Conservation (phyloP, 2,888 invertebrate genomes). For the Meganola albula region DNA sequence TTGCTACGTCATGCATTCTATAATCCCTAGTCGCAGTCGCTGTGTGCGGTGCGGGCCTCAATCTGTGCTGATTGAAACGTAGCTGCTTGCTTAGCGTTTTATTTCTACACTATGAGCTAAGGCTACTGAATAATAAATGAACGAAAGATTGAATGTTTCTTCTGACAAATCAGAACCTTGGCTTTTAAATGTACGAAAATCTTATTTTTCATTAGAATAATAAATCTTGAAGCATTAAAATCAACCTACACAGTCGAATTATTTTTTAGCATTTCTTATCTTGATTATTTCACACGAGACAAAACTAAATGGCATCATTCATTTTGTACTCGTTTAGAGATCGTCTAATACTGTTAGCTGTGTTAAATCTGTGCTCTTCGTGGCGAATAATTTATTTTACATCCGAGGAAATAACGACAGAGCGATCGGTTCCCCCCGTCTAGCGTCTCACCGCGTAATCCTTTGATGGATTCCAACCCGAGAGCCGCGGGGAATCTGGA, state of each 20-base stretch:
- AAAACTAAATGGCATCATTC: conserved; percentile 12
- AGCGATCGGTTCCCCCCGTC: conserved; percentile 49
- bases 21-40: conserved; percentile 44
- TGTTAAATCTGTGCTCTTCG: conserved; percentile 54
- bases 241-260: too few relatives aligned
- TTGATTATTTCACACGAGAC: too few relatives aligned
- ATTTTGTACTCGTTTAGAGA: conserved; percentile 23
- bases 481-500: conserved; percentile 47
- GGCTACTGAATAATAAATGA: conserved; percentile 17
- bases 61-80: conserved; percentile 67
- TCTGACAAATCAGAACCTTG: too few relatives aligned
- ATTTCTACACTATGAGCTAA: conserved; percentile 28
- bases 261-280: too few relatives aligned
- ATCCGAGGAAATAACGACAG: conserved; percentile 58
- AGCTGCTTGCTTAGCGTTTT: conserved; percentile 54
- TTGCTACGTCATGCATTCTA: conserved; percentile 68
- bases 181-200: too few relatives aligned
- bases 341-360: conserved; percentile 15
- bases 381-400: conserved; percentile 69
- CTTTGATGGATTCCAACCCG: conserved; percentile 69
- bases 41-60: conserved; percentile 46
- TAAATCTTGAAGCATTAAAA: too few relatives aligned
- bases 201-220: too few relatives aligned
- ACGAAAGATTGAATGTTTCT: too few relatives aligned
- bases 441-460: conserved; percentile 48